Evolutionary conservation across 2,113 vertebrate species (phyloP).

Genomic region (Ellobius talpinus): DNA sequence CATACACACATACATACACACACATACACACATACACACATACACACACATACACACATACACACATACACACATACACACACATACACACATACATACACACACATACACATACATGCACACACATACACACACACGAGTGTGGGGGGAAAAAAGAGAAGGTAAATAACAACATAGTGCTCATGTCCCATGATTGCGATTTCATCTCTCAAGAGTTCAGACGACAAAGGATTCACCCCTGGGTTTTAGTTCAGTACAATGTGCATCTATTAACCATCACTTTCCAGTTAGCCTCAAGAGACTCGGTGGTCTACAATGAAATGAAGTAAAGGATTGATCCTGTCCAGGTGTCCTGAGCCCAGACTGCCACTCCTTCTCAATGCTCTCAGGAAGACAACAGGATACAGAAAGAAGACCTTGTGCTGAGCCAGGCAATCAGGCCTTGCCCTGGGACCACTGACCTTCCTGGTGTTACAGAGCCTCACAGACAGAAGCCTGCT

Average conservation of each 20-base stretch:
- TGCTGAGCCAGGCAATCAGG: background rate
- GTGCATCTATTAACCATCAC: background rate
- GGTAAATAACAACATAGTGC: background rate
- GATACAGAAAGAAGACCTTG: background rate
- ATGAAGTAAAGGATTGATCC: background rate
- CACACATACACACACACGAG: background rate
- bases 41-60: no score
- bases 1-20: no score
- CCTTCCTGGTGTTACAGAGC: background rate
- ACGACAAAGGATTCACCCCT: no score
- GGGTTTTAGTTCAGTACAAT: background rate
- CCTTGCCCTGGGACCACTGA: background rate
- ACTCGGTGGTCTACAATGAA: background rate
- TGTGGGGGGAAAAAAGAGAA: no score
- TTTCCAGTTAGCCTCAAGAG: background rate
- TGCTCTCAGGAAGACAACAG: background rate
- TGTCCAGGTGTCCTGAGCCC: background rate
- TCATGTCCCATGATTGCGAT: accelerated
- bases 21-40: no score
- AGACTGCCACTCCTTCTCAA: background rate
- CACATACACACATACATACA: no score
- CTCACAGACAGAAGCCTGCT: background rate
- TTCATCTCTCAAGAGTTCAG: background rate
- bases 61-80: no score
- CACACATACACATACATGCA: no score